phyloP scores from a whole-genome alignment of 2,888 invertebrate species.

The Caenorhabditis angaria region DNA sequence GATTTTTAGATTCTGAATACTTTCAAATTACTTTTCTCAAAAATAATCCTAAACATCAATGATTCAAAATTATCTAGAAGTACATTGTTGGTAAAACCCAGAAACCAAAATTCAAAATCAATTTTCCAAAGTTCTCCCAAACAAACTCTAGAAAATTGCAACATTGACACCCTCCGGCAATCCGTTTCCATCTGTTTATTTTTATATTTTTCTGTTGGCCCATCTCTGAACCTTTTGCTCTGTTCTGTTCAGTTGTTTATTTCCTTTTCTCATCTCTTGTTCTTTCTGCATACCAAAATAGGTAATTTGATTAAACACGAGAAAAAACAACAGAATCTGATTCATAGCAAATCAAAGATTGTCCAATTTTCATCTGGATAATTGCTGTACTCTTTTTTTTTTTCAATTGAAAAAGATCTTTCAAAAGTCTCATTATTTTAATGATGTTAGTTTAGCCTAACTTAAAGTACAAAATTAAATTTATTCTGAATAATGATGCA shows the following conservation, averaged over 20 bases:
- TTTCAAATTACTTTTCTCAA: no score
- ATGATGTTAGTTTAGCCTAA: not conserved
- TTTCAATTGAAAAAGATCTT: no score
- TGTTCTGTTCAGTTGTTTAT: no score
- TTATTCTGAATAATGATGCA: no score
- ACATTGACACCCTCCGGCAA: not conserved
- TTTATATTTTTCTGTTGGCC: not conserved
- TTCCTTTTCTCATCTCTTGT: not conserved
- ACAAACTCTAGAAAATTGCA: no score
- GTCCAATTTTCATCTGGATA: not conserved
- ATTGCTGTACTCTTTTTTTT: not conserved
- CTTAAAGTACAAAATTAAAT: not conserved
- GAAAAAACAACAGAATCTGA: not conserved
- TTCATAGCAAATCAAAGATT: not conserved
- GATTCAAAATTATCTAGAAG: no score
- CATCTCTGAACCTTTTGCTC: not conserved
- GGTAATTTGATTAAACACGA: not conserved
- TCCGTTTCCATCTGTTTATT: not conserved
- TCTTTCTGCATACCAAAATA: not conserved
- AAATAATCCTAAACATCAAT: no score
- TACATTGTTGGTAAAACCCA: no score
- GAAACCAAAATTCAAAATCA: no score
- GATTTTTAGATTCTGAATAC: no score
- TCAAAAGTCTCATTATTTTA: not conserved
- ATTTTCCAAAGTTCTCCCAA: no score